These are phyloP conservation scores for Andinoacara biseriatus DNA, from an alignment of 2,113 vertebrate species.

Conservation along the genomic window DNA sequence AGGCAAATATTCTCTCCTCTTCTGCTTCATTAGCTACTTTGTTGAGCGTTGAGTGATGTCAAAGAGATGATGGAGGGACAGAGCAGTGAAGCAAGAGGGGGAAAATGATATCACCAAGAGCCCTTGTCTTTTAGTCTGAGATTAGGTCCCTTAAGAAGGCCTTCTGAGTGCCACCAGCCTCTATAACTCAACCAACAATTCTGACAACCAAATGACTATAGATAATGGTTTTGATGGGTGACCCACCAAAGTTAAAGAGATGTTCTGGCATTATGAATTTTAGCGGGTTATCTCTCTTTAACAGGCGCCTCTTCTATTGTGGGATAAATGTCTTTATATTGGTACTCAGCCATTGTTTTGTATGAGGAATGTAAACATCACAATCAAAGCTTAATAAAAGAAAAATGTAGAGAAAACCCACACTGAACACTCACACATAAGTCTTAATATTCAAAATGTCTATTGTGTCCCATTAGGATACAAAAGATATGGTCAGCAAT, in stretches of 20 bases:
- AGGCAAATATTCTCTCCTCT: constrained; percentile 73
- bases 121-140: constrained; percentile 62
- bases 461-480: constrained; percentile 24
- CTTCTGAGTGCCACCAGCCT: constrained; percentile 49
- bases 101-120: constrained; percentile 59
- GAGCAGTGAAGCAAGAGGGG: constrained; percentile 55
- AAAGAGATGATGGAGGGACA: constrained; percentile 78
- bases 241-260: constrained; percentile 66
- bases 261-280: constrained; percentile 61
- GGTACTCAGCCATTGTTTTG: constrained; percentile 64
- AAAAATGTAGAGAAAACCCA: constrained; percentile 22
- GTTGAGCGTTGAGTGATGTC: constrained; percentile 81
- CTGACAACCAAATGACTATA: constrained; percentile 69
- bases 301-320: constrained; percentile 61
- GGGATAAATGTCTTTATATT: constrained; percentile 40
- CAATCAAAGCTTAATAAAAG: constrained; percentile 45
- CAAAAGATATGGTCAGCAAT: constrained; percentile 47
- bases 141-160: constrained; percentile 65
- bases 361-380: constrained; percentile 61
- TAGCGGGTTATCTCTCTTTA: constrained; percentile 62
- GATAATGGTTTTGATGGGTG: constrained; percentile 71
- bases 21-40: constrained; percentile 82
- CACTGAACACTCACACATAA: neutral
- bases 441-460: constrained; percentile 44
- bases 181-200: constrained; percentile 65